Evolutionary conservation across 2,797 vertebrate genomes (phyloP).

Genomic region (Dermochelys coriacea): DNA sequence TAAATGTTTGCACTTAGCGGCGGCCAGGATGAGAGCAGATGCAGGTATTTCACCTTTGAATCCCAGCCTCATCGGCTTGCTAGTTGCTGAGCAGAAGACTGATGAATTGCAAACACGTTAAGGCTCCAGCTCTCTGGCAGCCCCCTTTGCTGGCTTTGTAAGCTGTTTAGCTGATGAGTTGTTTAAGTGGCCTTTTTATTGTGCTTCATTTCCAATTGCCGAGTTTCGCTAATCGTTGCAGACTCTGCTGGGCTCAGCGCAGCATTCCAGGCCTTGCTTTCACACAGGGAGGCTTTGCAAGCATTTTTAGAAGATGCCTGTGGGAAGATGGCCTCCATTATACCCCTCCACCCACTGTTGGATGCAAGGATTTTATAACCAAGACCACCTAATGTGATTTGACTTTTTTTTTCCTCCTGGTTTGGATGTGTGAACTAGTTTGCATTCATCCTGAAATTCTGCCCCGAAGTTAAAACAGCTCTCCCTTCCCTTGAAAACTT

Average conservation of each 20-base stretch:
- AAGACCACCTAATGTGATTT: neutral
- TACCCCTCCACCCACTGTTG: neutral
- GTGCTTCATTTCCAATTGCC: neutral
- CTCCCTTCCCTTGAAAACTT: neutral
- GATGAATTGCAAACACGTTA: conserved; percentile 62
- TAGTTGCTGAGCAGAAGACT: conserved; percentile 19
- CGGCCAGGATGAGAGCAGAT: conserved; percentile 33
- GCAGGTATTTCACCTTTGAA: conserved; percentile 60
- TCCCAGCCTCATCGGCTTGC: neutral
- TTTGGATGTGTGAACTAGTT: rapidly evolving
- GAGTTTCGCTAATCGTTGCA: neutral
- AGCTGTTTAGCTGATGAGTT: conserved; percentile 30
- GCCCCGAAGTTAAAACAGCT: neutral
- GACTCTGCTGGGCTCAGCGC: neutral
- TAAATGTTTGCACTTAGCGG: conserved; percentile 16
- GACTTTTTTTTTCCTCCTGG: neutral
- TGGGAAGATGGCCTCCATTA: neutral
- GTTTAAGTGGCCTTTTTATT: conserved; percentile 58
- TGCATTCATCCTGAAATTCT: neutral
- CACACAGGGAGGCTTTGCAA: neutral
- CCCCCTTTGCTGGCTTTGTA: conserved; percentile 16
- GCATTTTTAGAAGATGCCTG: neutral
- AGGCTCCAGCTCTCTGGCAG: conserved; percentile 50
- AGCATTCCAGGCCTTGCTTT: neutral
- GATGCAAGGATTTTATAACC: rapidly evolving